A percentile compares a stretch with the other conserved stretches of the same genome.
Evolutionary conservation across 2,888 invertebrate species (phyloP).

Genomic region (Maniola hyperantus): DNA sequence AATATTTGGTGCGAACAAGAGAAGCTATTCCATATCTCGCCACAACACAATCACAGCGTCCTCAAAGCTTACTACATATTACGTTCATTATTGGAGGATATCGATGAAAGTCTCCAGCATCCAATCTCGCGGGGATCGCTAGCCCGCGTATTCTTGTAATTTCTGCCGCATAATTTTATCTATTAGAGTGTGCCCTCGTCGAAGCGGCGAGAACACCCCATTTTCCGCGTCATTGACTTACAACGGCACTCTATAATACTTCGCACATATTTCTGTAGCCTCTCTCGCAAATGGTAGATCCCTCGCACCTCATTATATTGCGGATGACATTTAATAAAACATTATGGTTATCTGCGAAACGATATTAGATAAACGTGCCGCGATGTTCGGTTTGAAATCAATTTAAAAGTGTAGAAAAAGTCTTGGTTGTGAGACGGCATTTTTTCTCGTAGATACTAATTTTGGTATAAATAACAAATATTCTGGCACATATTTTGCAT

Average conservation of each 20-base stretch:
- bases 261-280: conserved; percentile 82
- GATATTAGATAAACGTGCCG: conserved; percentile 69
- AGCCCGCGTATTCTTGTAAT: conserved; percentile 80
- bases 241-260: conserved; percentile 82
- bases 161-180: conserved; percentile 82
- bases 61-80: conserved; percentile 72
- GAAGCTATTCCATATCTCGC: conserved; percentile 18
- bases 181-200: conserved; percentile 78
- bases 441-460: background rate
- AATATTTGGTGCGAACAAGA: conserved; percentile 6
- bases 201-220: conserved; percentile 76
- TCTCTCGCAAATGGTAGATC: conserved; percentile 69
- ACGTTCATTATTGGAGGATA: conserved; percentile 76
- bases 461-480: background rate
- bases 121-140: conserved; percentile 77
- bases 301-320: conserved; percentile 81
- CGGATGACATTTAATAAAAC: conserved; percentile 82
- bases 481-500: background rate
- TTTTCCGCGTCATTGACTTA: conserved; percentile 83
- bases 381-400: conserved; percentile 35
- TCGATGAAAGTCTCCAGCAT: conserved; percentile 76
- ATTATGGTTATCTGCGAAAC: conserved; percentile 72
- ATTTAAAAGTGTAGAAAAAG: conserved; percentile 32
- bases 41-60: conserved; percentile 38
- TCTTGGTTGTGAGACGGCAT: conserved; percentile 18